Evolutionary conservation across 1,140 invertebrate genomes (phyloP), one percentile per base, ranked within the genome.

Genomic region (Atopsyche davidsoni): DNA sequence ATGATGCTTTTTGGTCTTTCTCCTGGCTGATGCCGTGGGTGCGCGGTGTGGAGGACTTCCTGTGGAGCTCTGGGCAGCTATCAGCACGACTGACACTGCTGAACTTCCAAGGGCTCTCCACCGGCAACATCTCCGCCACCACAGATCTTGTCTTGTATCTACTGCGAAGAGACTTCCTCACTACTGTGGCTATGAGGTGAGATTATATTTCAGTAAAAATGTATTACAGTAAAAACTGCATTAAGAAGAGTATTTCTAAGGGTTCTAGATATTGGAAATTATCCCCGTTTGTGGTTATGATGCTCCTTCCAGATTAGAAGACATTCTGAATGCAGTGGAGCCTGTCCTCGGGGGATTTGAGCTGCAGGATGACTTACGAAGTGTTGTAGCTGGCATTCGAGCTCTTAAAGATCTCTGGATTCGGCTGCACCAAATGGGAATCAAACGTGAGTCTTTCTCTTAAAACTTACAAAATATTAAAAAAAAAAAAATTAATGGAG

Each of bases 1-100:
- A 13, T 0, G 51, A 66, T 34, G 60, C 65, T 46, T 73, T 69
- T 57, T 72, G 69, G 69, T 57, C 58, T 1, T 66, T 70, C 49
- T 43, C 48, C n/a, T 71, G 68, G 60, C 56, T 71, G 22, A 61
- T 64, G 0, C 55, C 59, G 1, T 62, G 69, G 18, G 23, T 71
- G 0, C 13, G 54, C 4, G 61, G 60, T n/a, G 36, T 64, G 0
- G 64, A 69, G 41, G 28, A 53, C 0, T n/a, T 69, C 4, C 19
- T 69, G 4, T 48, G 53, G 4, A 60, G 69, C 46, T 10, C 57
- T 0, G 59, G 55, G 0, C 50, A 63, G 1, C 36, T 70, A 4
- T 32, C 69, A 17, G 60, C 62, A 0, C 57, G 61, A 6, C 45
- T 63, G 21, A 66, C 64, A 39, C 39, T 41, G 14, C 4, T 67